Percentiles rank a stretch among this genome's conserved stretches.
Conservation (phyloP, 2,797 vertebrate species). For the Sebastes wilsoni region DNA sequence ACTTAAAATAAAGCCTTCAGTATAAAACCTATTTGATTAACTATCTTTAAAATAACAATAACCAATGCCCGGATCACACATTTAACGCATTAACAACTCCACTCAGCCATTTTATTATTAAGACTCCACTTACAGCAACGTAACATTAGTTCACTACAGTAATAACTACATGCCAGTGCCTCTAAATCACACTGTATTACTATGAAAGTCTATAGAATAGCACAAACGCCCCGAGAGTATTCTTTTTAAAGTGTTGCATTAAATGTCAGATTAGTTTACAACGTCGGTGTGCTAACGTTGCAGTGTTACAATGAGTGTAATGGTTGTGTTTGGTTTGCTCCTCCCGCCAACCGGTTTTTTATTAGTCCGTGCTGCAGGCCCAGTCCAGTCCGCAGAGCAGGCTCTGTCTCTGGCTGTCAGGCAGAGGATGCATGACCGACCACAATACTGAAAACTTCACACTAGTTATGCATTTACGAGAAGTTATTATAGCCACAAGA, state of each 20-base stretch:
- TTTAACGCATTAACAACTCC: background rate
- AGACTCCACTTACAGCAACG: background rate
- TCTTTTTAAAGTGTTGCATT: background rate
- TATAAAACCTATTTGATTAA: background rate
- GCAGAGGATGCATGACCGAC: background rate
- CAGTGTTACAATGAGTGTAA: background rate
- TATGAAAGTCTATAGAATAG: background rate
- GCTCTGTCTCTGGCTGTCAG: constrained; percentile 15
- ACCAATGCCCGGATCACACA: background rate
- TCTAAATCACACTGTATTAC: background rate
- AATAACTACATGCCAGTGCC: background rate
- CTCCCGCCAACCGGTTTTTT: constrained; percentile 81
- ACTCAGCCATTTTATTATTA: too few relatives aligned
- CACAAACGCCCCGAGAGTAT: rapidly evolving
- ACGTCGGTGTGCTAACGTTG: background rate
- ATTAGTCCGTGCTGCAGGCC: constrained; percentile 46
- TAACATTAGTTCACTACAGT: background rate
- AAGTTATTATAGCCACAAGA: background rate
- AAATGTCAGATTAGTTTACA: background rate
- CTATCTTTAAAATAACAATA: background rate
- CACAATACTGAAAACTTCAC: background rate
- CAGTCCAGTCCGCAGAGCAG: constrained; percentile 1
- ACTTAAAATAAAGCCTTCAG: background rate
- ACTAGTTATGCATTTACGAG: too few relatives aligned
- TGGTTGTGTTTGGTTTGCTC: constrained; percentile 63